Evolutionary conservation across 1,140 invertebrate species (phyloP).

Genomic region (Bacillus rossius): DNA sequence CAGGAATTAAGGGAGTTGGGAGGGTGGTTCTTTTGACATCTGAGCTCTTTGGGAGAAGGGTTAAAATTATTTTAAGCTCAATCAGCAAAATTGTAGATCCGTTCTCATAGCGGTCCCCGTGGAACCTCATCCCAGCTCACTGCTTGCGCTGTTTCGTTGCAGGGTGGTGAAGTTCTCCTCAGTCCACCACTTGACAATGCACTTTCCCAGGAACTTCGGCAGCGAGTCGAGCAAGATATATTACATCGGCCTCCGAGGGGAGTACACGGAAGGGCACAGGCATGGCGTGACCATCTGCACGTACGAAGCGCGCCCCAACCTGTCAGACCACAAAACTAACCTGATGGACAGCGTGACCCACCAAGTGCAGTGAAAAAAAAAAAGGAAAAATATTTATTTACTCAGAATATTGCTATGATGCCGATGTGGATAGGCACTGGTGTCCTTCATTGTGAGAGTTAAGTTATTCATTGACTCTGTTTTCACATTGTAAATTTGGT

Average conservation of each 20-base stretch:
- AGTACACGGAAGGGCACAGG: conserved; percentile 75
- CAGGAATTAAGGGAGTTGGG: too few relatives aligned
- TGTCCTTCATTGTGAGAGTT: too few relatives aligned
- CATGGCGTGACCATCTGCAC: conserved; percentile 88
- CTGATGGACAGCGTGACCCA: conserved; percentile 39
- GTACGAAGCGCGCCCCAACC: conserved; percentile 81
- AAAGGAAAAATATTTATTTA: not conserved
- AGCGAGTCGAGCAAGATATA: conserved; percentile 78
- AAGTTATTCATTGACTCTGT: too few relatives aligned
- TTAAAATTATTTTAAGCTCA: too few relatives aligned
- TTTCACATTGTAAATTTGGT: too few relatives aligned
- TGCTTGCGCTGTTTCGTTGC: too few relatives aligned
- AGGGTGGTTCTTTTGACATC: too few relatives aligned
- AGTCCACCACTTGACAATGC: conserved; percentile 79
- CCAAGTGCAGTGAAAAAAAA: conserved; percentile 2
- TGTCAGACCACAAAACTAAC: conserved; percentile 75
- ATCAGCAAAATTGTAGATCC: too few relatives aligned
- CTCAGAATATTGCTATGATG: not conserved
- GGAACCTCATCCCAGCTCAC: too few relatives aligned
- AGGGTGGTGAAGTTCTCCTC: conserved; percentile 88
- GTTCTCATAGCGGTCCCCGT: too few relatives aligned
- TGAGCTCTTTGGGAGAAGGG: too few relatives aligned
- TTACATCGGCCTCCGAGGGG: conserved; percentile 93
- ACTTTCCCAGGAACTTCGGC: conserved; percentile 86
- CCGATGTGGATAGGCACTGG: too few relatives aligned